These are phyloP conservation scores for Dusona sp. DNA, from an alignment of 2,888 invertebrate species.

Conservation along the genomic window DNA sequence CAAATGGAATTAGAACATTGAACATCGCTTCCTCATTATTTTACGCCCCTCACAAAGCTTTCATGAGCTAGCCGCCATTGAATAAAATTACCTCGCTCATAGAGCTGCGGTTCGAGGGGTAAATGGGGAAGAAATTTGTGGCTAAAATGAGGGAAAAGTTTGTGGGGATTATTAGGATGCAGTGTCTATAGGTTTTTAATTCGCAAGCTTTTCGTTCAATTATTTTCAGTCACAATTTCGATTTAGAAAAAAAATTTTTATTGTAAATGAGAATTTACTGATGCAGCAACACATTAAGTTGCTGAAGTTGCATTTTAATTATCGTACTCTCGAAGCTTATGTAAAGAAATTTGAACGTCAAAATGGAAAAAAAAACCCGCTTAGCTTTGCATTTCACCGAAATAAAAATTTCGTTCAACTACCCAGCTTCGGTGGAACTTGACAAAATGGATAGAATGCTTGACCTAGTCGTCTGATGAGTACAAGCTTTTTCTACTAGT, in stretches of 20 bases:
- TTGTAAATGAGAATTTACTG: neutral
- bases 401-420: neutral
- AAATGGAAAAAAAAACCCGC: neutral
- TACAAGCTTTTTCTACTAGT: conserved; percentile 51
- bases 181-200: neutral
- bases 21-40: conserved; percentile 16
- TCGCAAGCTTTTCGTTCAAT: neutral
- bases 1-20: conserved; percentile 11
- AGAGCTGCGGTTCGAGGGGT: neutral
- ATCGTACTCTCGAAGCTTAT: neutral
- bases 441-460: conserved; percentile 21
- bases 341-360: neutral
- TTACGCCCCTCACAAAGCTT: neutral
- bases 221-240: neutral
- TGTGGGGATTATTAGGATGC: neutral
- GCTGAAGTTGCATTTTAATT: neutral
- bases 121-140: conserved; percentile 1
- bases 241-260: neutral
- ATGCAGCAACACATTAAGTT: neutral
- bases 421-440: neutral
- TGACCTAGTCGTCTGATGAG: conserved; percentile 40
- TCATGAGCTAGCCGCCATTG: conserved; percentile 8
- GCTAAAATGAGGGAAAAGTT: neutral
- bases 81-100: conserved; percentile 12
- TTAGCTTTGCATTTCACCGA: neutral